These are phyloP conservation scores for Hydrozoanthus tunicans DNA, from an alignment of 64 coral and sea anemone genomes.

Conservation along the genomic window DNA sequence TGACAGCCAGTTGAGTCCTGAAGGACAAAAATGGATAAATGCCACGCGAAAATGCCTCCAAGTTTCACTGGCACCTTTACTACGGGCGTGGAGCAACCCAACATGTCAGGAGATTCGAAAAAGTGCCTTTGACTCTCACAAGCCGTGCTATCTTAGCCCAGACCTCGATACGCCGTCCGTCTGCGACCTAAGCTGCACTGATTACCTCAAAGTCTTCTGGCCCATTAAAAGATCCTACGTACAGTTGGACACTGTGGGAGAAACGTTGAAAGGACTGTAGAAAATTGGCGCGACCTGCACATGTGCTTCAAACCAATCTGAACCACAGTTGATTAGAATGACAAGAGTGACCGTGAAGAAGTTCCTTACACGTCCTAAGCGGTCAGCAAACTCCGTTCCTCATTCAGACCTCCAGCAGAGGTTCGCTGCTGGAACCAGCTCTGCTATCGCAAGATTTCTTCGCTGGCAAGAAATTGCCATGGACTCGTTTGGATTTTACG, in stretches of 20 bases:
- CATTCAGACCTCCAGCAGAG: slow-evolving; percentile 24
- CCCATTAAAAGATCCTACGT: slow-evolving; percentile 36
- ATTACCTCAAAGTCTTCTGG: slow-evolving; percentile 50
- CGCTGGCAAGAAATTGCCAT: slow-evolving; percentile 37
- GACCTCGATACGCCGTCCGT: slow-evolving; percentile 33
- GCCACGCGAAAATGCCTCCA: slow-evolving; percentile 62
- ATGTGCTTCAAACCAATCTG: neutral
- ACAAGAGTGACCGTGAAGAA: slow-evolving; percentile 25
- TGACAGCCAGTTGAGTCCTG: neutral
- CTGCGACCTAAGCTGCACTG: slow-evolving; percentile 50
- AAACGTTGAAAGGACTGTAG: slow-evolving; percentile 52
- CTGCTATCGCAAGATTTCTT: slow-evolving; percentile 15
- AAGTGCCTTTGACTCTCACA: slow-evolving; percentile 60
- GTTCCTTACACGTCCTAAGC: neutral
- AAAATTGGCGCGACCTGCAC: slow-evolving; percentile 4
- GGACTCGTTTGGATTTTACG: slow-evolving; percentile 55
- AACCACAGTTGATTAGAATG: neutral
- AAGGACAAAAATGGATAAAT: slow-evolving; percentile 38
- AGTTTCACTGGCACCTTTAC: slow-evolving; percentile 51
- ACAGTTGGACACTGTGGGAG: slow-evolving; percentile 27
- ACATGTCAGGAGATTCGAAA: slow-evolving; percentile 49
- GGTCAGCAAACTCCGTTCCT: slow-evolving; percentile 39
- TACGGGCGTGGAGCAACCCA: slow-evolving; percentile 40
- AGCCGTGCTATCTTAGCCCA: slow-evolving; percentile 50
- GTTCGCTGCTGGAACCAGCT: slow-evolving; percentile 35